Evolutionary conservation across 2,888 invertebrate genomes (phyloP), one percentile per base, ranked within the genome.

Genomic region (Notodonta dromedarius): DNA sequence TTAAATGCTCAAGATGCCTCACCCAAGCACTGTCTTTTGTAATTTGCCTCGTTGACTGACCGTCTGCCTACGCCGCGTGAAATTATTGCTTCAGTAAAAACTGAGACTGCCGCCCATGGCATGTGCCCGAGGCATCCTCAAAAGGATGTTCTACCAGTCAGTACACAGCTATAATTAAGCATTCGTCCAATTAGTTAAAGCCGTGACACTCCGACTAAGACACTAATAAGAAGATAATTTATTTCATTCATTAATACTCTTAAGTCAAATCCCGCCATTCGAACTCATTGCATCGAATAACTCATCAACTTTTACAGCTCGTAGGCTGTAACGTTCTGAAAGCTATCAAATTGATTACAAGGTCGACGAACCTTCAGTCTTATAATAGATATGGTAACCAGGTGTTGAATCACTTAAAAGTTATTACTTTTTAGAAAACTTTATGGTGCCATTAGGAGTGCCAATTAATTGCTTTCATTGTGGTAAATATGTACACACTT

Each of bases 331-430:
- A 52, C 24, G 57, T 6, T 50, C 51, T 57, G 50, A 16, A 40
- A 59, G 56, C 58, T 61, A 54, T 69, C 39, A 53, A 60, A 55
- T 58, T 56, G 53, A 72, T 69, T 72, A 50, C 50, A n/a, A 59
- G 70, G 59, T 73, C 73, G 61, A 59, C 14, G 54, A 50, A 56
- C 70, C 54, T 57, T 51, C 50, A n/a, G 1, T 52, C 16, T 48
- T 59, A 42, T 56, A 69, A 48, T 39, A 54, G 53, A 58, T 70
- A 50, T 14, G 55, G 53, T 73, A 65, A 70, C 62, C 50, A 16
- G 69, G 56, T 55, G 54, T 62, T 60, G 66, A 70, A 70, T 73
- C 60, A 65, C 73, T 69, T 62, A 70, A 35, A 65, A 44, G 53
- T 65, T 16, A 50, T 50, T 50, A 12, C 50, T 50, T 50, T 50